Evolutionary conservation across 1,140 invertebrate genomes (phyloP).

Genomic region (Ceratina japonica): DNA sequence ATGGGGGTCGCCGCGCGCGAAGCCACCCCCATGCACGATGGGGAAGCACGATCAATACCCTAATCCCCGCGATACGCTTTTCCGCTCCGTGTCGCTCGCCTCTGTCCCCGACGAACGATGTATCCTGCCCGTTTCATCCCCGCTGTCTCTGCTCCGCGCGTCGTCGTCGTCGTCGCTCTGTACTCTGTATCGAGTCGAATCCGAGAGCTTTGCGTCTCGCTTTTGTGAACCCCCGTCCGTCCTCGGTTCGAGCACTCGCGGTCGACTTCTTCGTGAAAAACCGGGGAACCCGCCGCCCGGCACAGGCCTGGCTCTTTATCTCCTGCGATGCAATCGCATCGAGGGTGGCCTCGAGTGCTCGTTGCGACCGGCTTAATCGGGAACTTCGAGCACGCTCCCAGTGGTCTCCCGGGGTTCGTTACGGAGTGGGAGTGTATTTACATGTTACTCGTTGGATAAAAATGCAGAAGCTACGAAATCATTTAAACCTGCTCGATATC

Average conservation of each 20-base stretch:
- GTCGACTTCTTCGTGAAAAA: neutral
- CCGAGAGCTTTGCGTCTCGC: neutral
- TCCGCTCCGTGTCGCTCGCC: constrained; percentile 59
- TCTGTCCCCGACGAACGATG: constrained; percentile 40
- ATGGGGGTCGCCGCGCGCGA: constrained; percentile 67
- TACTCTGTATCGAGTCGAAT: constrained; percentile 18
- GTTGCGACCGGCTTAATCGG: constrained; percentile 18
- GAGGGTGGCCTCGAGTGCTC: constrained; percentile 31
- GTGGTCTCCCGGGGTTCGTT: neutral
- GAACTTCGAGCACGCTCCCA: neutral
- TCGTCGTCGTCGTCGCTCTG: too few species aligned
- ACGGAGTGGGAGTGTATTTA: too few species aligned
- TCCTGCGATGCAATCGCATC: constrained; percentile 17
- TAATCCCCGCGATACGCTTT: constrained; percentile 61
- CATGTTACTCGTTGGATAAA: too few species aligned
- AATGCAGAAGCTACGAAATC: too few species aligned
- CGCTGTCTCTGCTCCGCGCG: neutral
- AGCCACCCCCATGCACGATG: constrained; percentile 71
- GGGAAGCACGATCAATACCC: constrained; percentile 72
- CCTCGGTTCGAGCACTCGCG: neutral
- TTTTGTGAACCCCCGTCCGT: constrained; percentile 2
- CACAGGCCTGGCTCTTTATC: constrained; percentile 22
- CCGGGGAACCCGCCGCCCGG: neutral
- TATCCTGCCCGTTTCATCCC: neutral
- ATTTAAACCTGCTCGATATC: too few species aligned